phyloP scores from a whole-genome alignment of 2,888 invertebrate genomes.

The Ochropleura plecta region DNA sequence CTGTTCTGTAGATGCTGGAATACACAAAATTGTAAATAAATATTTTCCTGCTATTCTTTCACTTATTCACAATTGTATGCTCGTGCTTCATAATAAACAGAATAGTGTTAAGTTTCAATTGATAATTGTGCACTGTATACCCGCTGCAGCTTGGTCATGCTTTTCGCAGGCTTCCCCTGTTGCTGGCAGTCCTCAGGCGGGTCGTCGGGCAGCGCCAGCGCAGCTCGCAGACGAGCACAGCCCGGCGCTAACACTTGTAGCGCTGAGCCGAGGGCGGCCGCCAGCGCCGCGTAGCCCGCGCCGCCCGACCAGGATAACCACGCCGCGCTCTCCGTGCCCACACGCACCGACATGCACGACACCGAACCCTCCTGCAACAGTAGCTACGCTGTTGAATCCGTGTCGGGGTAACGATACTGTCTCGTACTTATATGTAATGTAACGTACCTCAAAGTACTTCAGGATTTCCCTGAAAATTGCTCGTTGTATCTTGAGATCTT shows the following conservation, averaged over 20 bases:
- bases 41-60: no score
- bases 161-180: constrained; percentile 79
- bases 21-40: neutral
- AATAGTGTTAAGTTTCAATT: neutral
- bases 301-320: constrained; percentile 94
- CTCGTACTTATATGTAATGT: no score
- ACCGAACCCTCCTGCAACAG: no score
- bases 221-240: constrained; percentile 86
- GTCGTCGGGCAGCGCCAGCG: constrained; percentile 92
- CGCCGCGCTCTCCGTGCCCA: constrained; percentile 91
- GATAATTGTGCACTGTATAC: no score
- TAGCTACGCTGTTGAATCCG: no score
- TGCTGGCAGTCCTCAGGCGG: constrained; percentile 85
- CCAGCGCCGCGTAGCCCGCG: constrained; percentile 91
- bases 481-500: constrained; percentile 97
- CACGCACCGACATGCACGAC: no score
- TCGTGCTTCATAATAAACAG: no score
- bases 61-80: no score
- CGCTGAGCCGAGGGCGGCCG: constrained; percentile 92
- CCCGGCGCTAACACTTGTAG: constrained; percentile 94
- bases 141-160: no score
- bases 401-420: no score
- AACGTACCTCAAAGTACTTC: constrained; percentile 95
- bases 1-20: constrained; percentile 96
- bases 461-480: constrained; percentile 98